Percentiles rank a stretch among this genome's conserved stretches.
Evolutionary conservation across 2,113 vertebrate species (phyloP).

Genomic region (Monopterus albus): DNA sequence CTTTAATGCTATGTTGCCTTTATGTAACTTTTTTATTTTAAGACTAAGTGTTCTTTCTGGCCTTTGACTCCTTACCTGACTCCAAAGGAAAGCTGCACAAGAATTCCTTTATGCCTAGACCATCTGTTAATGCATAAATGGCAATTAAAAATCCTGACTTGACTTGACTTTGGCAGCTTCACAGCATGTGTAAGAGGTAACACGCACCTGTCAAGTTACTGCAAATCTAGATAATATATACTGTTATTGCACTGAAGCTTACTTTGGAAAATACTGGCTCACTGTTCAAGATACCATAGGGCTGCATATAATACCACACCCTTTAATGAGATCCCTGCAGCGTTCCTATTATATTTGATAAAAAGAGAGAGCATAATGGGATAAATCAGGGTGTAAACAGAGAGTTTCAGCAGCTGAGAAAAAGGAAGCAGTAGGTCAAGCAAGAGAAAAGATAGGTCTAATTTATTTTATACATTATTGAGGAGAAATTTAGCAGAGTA

Average conservation of each 20-base stretch:
- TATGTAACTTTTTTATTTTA: too few relatives aligned
- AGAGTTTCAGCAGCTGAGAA: conserved; percentile 33
- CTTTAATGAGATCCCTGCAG: conserved; percentile 36
- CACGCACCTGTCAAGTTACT: neutral
- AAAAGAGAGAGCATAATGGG: conserved; percentile 26
- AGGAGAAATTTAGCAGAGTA: neutral
- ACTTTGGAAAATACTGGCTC: neutral
- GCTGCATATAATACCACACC: conserved; percentile 16
- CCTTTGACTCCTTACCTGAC: too few relatives aligned
- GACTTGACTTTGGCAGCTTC: neutral
- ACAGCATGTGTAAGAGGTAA: neutral
- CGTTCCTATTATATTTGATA: conserved; percentile 14
- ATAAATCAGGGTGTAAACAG: conserved; percentile 46
- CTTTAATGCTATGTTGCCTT: too few relatives aligned
- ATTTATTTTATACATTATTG: neutral
- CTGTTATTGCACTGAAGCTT: conserved; percentile 9
- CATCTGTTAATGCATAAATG: too few relatives aligned
- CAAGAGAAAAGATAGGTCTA: conserved; percentile 15
- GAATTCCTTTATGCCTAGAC: too few relatives aligned
- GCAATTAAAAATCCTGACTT: too few relatives aligned
- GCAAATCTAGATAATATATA: neutral
- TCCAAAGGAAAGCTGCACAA: too few relatives aligned
- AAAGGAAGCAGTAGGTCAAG: conserved; percentile 38
- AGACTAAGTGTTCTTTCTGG: too few relatives aligned
- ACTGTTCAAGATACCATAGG: conserved; percentile 11